These are phyloP conservation scores for Andrena cerasifolii DNA, from an alignment of 1,140 invertebrate genomes.

Conservation along the genomic window DNA sequence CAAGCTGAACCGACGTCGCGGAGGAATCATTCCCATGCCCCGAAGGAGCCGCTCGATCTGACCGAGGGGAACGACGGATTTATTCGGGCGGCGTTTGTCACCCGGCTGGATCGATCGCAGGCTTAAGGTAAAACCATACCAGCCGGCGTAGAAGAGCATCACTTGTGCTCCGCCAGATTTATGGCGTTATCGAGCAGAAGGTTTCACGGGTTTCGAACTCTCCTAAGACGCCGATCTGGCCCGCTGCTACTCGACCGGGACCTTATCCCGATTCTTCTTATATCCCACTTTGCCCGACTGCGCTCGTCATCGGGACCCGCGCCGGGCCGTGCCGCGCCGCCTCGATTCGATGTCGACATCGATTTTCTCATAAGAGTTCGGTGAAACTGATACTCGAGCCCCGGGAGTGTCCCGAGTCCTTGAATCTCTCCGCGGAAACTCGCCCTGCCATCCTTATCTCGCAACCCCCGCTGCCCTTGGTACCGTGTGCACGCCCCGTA, in stretches of 20 bases:
- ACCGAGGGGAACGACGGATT: constrained; percentile 45
- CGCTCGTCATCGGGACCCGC: constrained; percentile 37
- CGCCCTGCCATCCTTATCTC: constrained; percentile 29
- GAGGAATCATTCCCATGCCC: background rate
- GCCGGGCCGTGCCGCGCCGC: constrained; percentile 16
- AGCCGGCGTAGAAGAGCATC: constrained; percentile 23
- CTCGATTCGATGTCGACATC: constrained; percentile 43
- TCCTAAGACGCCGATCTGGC: constrained; percentile 35
- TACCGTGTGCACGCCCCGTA: background rate
- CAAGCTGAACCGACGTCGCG: background rate
- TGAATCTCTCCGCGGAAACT: constrained; percentile 31
- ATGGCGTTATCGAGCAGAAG: constrained; percentile 66
- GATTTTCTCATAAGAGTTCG: constrained; percentile 50
- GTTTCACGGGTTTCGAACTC: constrained; percentile 60
- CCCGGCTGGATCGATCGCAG: constrained; percentile 58
- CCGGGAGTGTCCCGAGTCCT: constrained; percentile 8
- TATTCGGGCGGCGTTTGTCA: constrained; percentile 67
- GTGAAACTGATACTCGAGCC: constrained; percentile 37
- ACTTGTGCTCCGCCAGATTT: constrained; percentile 54
- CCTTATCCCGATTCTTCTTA: constrained; percentile 60
- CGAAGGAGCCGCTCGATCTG: background rate
- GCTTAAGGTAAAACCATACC: constrained; percentile 58
- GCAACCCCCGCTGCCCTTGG: constrained; percentile 28
- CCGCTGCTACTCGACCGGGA: constrained; percentile 18
- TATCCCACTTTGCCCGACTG: constrained; percentile 51